Evolutionary conservation across 2,113 vertebrate species (phyloP).

Genomic region (Cinclus mexicanus): DNA sequence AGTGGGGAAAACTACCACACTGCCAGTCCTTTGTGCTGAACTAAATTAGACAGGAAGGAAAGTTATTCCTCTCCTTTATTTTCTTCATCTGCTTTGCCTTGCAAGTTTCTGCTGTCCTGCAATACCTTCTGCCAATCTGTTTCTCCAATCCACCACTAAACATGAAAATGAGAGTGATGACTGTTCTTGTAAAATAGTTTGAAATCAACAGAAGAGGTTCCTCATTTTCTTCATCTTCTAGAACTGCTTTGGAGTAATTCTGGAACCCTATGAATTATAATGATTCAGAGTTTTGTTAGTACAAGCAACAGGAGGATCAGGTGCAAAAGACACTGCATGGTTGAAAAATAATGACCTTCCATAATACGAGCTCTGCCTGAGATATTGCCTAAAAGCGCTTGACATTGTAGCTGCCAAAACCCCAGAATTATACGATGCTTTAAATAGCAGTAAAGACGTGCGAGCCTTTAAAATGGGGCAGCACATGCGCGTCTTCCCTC

Average conservation of each 20-base stretch:
- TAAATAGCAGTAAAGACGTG: background rate
- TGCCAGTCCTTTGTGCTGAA: background rate
- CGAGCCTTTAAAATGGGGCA: background rate
- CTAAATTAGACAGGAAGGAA: background rate
- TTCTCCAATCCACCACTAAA: background rate
- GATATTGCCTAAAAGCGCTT: background rate
- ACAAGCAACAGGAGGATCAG: background rate
- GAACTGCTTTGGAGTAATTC: background rate
- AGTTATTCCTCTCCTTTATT: background rate
- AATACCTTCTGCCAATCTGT: background rate
- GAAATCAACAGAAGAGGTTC: background rate
- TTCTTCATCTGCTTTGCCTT: background rate
- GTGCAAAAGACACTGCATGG: background rate
- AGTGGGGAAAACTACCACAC: background rate
- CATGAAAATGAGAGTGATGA: background rate
- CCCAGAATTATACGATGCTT: fast-evolving
- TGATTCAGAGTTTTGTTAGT: background rate
- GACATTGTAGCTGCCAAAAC: background rate
- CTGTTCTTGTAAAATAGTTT: background rate
- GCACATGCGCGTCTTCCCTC: background rate
- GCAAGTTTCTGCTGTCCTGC: background rate
- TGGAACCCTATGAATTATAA: background rate
- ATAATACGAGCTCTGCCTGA: background rate
- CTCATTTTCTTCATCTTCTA: background rate
- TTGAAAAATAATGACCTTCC: background rate